phyloP scores from a whole-genome alignment of 2,113 vertebrate species.

The Stegostoma tigrinum region DNA sequence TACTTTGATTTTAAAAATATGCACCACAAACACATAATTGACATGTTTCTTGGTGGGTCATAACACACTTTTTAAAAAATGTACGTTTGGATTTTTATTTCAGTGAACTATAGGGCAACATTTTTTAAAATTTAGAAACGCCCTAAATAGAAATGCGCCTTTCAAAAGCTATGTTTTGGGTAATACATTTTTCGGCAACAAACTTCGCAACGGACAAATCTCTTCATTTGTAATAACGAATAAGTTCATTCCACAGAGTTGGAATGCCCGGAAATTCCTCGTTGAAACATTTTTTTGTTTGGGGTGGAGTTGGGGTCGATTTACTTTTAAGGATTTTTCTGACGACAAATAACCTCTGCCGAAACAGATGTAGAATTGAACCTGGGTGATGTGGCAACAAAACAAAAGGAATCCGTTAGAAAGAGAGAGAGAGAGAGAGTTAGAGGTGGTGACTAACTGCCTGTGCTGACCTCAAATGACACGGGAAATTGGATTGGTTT shows the following conservation, averaged over 20 bases:
- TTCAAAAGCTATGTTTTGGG: too few species aligned
- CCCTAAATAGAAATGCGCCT: background rate
- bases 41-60: background rate
- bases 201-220: background rate
- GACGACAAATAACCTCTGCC: background rate
- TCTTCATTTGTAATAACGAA: background rate
- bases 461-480: background rate
- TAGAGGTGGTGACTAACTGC: background rate
- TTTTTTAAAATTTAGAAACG: background rate
- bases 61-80: background rate
- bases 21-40: background rate
- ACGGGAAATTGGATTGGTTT: background rate
- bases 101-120: background rate
- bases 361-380: background rate
- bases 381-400: slow-evolving; percentile 32
- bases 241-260: background rate
- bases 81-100: background rate
- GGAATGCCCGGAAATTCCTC: background rate
- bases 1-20: background rate
- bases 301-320: background rate
- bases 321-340: slow-evolving; percentile 25
- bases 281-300: background rate
- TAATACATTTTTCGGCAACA: background rate
- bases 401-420: background rate
- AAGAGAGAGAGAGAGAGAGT: background rate